phyloP scores from a whole-genome alignment of 2,113 vertebrate genomes.

The Saguinus midas region DNA sequence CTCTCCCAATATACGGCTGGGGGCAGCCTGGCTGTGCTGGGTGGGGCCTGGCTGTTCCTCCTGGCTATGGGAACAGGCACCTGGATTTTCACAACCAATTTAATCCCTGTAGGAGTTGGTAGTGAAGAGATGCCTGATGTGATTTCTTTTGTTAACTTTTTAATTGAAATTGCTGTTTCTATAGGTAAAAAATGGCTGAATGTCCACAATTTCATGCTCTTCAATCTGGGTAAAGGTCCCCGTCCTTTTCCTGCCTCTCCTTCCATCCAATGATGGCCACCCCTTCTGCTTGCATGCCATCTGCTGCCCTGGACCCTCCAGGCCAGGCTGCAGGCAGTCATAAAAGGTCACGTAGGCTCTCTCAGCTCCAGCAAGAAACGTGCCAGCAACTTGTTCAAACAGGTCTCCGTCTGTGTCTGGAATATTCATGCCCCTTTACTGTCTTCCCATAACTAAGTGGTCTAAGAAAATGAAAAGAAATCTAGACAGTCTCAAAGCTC shows the following conservation, averaged over 20 bases:
- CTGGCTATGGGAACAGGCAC: too few relatives aligned
- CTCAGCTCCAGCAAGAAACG: not conserved
- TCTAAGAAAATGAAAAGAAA: slow-evolving; percentile 20
- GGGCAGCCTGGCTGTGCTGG: not conserved
- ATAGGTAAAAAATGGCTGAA: not conserved
- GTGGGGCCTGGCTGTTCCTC: not conserved
- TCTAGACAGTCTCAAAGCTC: not conserved
- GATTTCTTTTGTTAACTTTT: not conserved
- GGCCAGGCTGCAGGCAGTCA: not conserved
- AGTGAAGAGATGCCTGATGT: not conserved
- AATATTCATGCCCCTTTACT: not conserved
- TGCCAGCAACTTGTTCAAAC: not conserved
- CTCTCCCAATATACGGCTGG: rapidly evolving
- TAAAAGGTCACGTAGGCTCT: not conserved
- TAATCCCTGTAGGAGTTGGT: not conserved
- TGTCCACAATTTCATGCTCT: not conserved
- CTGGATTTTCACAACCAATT: not conserved
- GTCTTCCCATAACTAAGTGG: not conserved
- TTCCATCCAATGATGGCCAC: too few relatives aligned
- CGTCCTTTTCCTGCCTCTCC: not conserved
- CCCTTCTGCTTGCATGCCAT: not conserved
- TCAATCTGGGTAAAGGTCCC: not conserved
- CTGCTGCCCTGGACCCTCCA: rapidly evolving
- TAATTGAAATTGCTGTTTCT: not conserved
- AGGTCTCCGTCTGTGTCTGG: not conserved